Percentiles rank a stretch among this genome's conserved stretches.
Evolutionary conservation across 2,113 vertebrate species (phyloP).

Genomic region (Pristiophorus japonicus): DNA sequence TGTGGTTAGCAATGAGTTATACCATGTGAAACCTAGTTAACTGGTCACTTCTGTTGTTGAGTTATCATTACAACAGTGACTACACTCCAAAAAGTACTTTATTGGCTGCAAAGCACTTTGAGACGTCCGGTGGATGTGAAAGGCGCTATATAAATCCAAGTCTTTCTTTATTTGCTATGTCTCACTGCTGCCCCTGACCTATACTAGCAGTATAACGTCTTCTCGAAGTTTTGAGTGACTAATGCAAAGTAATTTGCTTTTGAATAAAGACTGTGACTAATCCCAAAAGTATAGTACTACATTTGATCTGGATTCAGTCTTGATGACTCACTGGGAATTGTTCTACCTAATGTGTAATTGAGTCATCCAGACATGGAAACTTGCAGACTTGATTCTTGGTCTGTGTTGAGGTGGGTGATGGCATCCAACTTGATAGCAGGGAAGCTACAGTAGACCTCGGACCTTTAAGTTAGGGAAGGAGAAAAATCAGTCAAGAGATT

Average conservation of each 20-base stretch:
- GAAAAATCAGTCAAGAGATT: background rate
- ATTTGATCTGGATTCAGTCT: background rate
- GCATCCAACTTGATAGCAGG: background rate
- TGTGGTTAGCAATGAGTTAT: background rate
- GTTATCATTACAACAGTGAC: too few species aligned
- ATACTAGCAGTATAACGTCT: background rate
- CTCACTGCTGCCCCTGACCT: background rate
- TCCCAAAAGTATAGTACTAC: background rate
- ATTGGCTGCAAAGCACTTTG: too few species aligned
- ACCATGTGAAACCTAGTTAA: background rate
- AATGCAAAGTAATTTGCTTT: background rate
- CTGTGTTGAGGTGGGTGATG: background rate
- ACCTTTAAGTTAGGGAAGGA: background rate
- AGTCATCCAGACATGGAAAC: constrained; percentile 11
- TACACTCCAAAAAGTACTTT: too few species aligned
- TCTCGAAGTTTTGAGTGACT: background rate
- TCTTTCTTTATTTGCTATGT: background rate
- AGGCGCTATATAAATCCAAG: too few species aligned
- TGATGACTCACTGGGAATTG: background rate
- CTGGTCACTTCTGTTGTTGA: background rate
- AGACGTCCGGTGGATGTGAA: too few species aligned
- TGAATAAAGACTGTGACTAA: background rate
- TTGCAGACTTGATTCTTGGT: background rate
- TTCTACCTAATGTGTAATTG: background rate
- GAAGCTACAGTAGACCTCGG: background rate